Evolutionary conservation across 2,888 invertebrate genomes (phyloP), one percentile per base, ranked within the genome.

Genomic region (Congeria kusceri): DNA sequence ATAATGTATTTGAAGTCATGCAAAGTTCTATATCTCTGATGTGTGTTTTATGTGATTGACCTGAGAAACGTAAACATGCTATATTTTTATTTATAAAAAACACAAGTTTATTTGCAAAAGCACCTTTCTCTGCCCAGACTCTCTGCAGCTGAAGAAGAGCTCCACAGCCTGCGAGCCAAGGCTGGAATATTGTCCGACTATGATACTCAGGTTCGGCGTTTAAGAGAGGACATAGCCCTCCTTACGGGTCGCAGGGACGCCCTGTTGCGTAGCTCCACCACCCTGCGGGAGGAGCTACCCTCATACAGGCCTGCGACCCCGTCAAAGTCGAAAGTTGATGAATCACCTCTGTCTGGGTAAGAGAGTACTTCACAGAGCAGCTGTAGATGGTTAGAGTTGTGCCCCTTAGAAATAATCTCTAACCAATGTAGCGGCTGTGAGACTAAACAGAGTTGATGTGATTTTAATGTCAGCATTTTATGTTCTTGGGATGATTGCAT

Each of bases 181-280:
- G 89, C 91, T 25, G 89, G 90, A 29, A 73, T 92, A 59, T 83
- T 93, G 58, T 90, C 89, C 64, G 90, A 91, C 71, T 93, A 92
- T 74, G 92, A 93, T 75, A 88, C 88, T 32, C 92, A 93, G 84
- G 86, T 92, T 44, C 90, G 91, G n/a, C 89, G 89, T 67, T 87
- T 93, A 56, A 83, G 92, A 58, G 93, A 92, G 59, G 93, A 93
- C 74, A 89, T 93, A 44, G 89, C 91, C 39, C 83, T 92, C 47
- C 86, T 93, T 28, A 88, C 89, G 28, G 90, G 90, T 67, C 86
- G 91, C 66, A 78, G 90, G 61, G 89, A 90, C 68, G 84, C 87
- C 32, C 87, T 91, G 13, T 63, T 84, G 32, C 80, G 87, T 69
- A 80, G 83, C 25, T 81, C 86, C 53, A 65, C 80, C 32, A 69